Evolutionary conservation across 2,888 invertebrate genomes (phyloP).

Genomic region (Apeira syringaria): DNA sequence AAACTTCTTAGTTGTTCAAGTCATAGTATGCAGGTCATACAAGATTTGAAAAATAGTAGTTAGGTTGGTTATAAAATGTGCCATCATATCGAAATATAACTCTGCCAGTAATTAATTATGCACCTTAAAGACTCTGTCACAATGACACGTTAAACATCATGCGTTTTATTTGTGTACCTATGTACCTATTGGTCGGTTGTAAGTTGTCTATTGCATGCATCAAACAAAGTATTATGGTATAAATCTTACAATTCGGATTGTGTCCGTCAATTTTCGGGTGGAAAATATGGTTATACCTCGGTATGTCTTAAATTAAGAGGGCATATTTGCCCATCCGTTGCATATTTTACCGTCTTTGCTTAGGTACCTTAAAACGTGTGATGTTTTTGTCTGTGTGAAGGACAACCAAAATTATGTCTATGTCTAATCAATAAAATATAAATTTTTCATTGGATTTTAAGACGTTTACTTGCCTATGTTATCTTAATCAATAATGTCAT

Average conservation of each 20-base stretch:
- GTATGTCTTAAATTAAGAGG: too few species aligned
- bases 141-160: neutral
- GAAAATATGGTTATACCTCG: too few species aligned
- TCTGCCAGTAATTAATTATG: conserved; percentile 26
- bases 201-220: too few species aligned
- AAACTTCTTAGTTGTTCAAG: conserved; percentile 36
- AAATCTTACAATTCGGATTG: too few species aligned
- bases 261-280: too few species aligned
- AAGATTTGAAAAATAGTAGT: conserved; percentile 38
- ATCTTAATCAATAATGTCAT: conserved; percentile 43
- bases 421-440: neutral
- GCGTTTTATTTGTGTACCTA: too few species aligned
- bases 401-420: too few species aligned
- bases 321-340: too few species aligned
- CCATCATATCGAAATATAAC: conserved; percentile 33
- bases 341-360: too few species aligned
- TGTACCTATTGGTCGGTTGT: too few species aligned
- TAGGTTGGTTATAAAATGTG: conserved; percentile 15
- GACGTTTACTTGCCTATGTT: conserved; percentile 17
- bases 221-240: too few species aligned
- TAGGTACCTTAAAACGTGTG: too few species aligned
- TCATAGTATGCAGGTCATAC: conserved; percentile 66
- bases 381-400: neutral
- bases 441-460: conserved; percentile 70
- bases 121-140: neutral